Base-by-base conservation (phyloP, 2,113 vertebrate genomes). In the Pleuronectes platessa region DNA sequence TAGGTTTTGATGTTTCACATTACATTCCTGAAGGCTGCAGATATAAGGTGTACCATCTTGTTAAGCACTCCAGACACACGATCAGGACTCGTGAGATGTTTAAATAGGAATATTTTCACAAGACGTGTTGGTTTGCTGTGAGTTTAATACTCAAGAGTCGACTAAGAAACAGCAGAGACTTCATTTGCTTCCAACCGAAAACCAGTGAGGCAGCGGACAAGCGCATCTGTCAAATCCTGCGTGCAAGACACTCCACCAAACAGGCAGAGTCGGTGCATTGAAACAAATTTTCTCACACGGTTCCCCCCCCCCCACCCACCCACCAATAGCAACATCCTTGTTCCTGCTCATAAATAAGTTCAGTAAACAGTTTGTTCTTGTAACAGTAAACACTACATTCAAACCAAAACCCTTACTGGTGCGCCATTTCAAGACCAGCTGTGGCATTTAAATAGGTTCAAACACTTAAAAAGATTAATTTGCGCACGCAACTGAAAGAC, bases 351-450 rank as follows among this genome's bases (percentile, higher is more conserved):
- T 87, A 85, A 87, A 89, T 83, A 85, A 73, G 51, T 71, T 89
- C 86, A 87, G 86, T 88, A 91, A 90, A 88, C 87, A 11, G 27
- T 65, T 80, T 47, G 60, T 78, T 91, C 71, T 15, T 76, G 83
- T 83, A 88, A 91, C 88, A 85, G 76, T 75, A 86, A 82, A 78
- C 84, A 71, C 56, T 54, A 77, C 68, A 67, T 71, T 81, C 63
- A 71, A 63, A 76, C 59, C 66, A 60, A 78, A 86, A 80, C 69
- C 63, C n/a, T 66, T 1, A 72, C 40, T 40, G 55, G 70, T 69
- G 73, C 37, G 79, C 74, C 74, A 74, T 74, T 59, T 82, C 61
- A 61, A 85, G 85, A 84, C 79, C 86, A 78, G 86, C 80, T 82
- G 69, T 66, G 51, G 68, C 74, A 64, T 85, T 90, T n/a, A 88